Percentiles rank a stretch among this genome's conserved stretches.
These are phyloP conservation scores for Apodemus sylvaticus DNA, from an alignment of 2,113 vertebrate species.

Conservation along the genomic window DNA sequence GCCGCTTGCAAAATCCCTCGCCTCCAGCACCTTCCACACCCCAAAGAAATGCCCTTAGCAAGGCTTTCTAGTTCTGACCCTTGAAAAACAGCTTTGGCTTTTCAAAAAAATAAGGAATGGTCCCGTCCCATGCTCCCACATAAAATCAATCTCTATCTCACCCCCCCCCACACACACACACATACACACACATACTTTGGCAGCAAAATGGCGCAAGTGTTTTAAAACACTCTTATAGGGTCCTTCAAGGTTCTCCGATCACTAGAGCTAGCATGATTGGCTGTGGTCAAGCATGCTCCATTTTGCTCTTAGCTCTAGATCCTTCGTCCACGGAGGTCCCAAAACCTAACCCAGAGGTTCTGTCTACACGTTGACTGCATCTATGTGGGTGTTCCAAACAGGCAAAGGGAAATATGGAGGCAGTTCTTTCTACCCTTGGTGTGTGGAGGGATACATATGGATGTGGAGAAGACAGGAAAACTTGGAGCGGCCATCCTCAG, in stretches of 20 bases:
- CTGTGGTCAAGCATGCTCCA: background rate
- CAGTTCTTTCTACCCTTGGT: background rate
- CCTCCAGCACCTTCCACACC: background rate
- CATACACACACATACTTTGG: background rate
- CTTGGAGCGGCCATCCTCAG: background rate
- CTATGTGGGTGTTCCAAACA: rapidly evolving
- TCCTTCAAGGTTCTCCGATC: background rate
- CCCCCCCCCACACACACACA: too few species aligned
- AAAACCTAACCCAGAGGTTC: background rate
- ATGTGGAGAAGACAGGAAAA: background rate
- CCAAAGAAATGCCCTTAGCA: background rate
- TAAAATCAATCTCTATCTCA: background rate
- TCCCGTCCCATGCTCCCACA: rapidly evolving
- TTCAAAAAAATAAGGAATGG: background rate
- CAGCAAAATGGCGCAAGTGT: background rate
- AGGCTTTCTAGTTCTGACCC: background rate
- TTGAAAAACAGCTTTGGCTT: background rate
- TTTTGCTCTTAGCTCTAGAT: background rate
- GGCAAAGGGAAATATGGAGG: background rate
- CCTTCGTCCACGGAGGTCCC: too few species aligned
- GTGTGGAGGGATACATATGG: background rate
- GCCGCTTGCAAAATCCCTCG: background rate
- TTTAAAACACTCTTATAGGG: background rate
- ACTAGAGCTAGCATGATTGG: too few species aligned
- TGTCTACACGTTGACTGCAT: background rate